A percentile compares a stretch with the other conserved stretches of the same genome.
Conservation (phyloP, 2,888 invertebrate species). For the Drosophila cognata region DNA sequence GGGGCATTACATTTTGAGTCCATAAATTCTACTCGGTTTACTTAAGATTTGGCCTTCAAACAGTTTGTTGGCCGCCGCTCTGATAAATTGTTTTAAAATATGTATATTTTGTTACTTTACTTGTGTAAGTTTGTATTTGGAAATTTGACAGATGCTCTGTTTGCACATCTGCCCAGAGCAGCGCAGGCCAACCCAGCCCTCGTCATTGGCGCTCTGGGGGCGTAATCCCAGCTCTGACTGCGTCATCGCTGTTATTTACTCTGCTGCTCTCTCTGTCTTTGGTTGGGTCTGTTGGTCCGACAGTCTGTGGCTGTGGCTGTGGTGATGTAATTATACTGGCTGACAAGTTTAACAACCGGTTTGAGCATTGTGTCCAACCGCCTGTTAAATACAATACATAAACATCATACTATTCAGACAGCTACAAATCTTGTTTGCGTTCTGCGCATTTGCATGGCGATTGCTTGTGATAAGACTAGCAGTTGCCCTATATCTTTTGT, state of each 20-base stretch:
- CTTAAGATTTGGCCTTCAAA: constrained; percentile 25
- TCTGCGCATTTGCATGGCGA: constrained; percentile 46
- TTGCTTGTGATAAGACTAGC: not conserved
- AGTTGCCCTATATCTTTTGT: constrained; percentile 19
- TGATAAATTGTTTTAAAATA: constrained; percentile 9
- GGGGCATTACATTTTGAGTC: constrained; percentile 19
- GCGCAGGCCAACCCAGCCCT: constrained; percentile 14
- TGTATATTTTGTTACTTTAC: constrained; percentile 4
- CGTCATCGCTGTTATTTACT: constrained; percentile 10
- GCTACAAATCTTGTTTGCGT: constrained; percentile 65
- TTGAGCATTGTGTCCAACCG: constrained; percentile 48
- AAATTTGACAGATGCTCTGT: constrained; percentile 60
- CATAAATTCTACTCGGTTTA: constrained; percentile 31
- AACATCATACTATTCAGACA: constrained; percentile 22
- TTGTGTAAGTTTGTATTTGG: constrained; percentile 32
- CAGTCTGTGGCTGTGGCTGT: constrained; percentile 6
- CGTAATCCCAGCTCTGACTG: constrained; percentile 33
- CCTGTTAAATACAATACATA: constrained; percentile 34
- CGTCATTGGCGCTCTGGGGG: constrained; percentile 33
- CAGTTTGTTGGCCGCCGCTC: not conserved
- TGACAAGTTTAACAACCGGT: constrained; percentile 69
- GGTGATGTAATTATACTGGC: constrained; percentile 74
- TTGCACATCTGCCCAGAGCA: constrained; percentile 4
- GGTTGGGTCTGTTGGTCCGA: not conserved
- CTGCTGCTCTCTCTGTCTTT: constrained; percentile 16